Evolutionary conservation across 2,797 vertebrate species (phyloP).

Genomic region (Staurois parvus): DNA sequence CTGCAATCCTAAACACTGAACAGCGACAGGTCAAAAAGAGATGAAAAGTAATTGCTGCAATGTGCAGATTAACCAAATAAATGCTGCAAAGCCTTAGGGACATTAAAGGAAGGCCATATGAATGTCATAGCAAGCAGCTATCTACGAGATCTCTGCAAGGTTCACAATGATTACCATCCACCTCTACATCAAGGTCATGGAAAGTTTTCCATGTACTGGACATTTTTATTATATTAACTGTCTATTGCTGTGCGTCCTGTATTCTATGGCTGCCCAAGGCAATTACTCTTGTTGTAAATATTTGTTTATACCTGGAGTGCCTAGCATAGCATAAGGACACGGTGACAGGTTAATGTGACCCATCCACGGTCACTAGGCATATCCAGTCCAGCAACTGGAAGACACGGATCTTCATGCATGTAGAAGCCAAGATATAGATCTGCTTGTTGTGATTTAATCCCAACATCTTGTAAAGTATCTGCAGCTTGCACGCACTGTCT

Average conservation of each 20-base stretch:
- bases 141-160: not conserved
- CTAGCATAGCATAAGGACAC: slow-evolving; percentile 1
- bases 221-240: slow-evolving; percentile 9
- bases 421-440: slow-evolving; percentile 3
- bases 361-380: slow-evolving; percentile 15
- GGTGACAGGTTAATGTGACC: slow-evolving; percentile 22
- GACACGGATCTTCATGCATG: not conserved
- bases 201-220: slow-evolving; percentile 1
- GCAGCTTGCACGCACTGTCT: slow-evolving; percentile 23
- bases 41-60: slow-evolving; percentile 47
- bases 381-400: slow-evolving; percentile 8
- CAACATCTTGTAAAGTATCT: slow-evolving; percentile 21
- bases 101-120: not conserved
- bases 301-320: slow-evolving; percentile 6
- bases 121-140: not conserved
- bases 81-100: slow-evolving; percentile 17
- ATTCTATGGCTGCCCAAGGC: not conserved
- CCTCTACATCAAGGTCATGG: slow-evolving; percentile 15
- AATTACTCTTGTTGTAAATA: not conserved
- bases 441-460: slow-evolving; percentile 27
- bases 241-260: not conserved
- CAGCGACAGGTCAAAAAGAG: slow-evolving; percentile 39
- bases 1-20: slow-evolving; percentile 45
- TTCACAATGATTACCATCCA: slow-evolving; percentile 1
- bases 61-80: slow-evolving; percentile 42